These are phyloP conservation scores for Tapera naevia DNA, from an alignment of 2,797 vertebrate species.

Conservation along the genomic window DNA sequence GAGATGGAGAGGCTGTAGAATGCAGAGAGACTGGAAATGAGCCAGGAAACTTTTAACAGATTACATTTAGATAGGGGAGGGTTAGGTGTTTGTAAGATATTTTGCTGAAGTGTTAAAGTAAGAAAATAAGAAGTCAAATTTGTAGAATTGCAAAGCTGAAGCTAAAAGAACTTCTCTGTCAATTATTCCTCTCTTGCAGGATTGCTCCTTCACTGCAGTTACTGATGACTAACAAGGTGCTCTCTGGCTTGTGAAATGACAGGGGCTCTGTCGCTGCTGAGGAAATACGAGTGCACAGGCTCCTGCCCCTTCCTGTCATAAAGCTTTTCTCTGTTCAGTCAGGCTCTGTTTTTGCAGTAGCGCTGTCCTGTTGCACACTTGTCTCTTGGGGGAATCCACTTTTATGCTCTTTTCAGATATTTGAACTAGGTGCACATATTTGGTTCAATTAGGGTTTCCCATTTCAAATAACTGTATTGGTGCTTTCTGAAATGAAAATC, in stretches of 20 bases:
- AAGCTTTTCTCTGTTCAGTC: background rate
- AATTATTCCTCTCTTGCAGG: background rate
- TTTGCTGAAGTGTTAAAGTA: background rate
- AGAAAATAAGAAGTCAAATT: background rate
- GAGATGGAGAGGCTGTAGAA: background rate
- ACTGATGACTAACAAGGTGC: background rate
- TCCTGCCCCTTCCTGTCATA: background rate
- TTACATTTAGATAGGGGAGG: background rate
- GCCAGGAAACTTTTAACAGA: background rate
- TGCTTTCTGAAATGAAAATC: background rate
- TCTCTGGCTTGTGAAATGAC: background rate
- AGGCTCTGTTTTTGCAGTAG: background rate
- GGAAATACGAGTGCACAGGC: background rate
- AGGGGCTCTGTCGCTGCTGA: background rate
- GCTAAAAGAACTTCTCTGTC: background rate
- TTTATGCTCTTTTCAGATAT: background rate
- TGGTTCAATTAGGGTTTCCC: background rate
- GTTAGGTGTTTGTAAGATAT: background rate
- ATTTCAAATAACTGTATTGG: rapidly evolving
- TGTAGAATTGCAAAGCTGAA: background rate
- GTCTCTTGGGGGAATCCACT: background rate
- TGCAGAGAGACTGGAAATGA: background rate
- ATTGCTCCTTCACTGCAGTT: background rate
- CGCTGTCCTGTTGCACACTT: background rate
- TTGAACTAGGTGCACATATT: rapidly evolving